Percentiles rank a stretch among this genome's conserved stretches.
phyloP scores from a whole-genome alignment of 2,797 vertebrate species.

The Sebastes itinus region DNA sequence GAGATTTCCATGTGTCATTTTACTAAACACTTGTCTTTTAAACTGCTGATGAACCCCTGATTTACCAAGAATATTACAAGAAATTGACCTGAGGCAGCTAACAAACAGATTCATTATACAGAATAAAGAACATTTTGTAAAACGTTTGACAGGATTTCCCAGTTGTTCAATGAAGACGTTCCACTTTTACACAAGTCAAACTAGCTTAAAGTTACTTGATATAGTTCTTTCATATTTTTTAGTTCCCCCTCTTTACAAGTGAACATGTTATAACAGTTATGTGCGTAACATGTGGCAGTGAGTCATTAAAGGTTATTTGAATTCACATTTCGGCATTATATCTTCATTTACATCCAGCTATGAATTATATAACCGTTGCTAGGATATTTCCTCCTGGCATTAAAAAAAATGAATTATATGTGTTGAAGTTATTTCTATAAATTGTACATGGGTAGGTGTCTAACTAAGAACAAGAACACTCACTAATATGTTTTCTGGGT shows the following conservation, averaged over 20 bases:
- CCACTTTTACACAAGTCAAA: neutral
- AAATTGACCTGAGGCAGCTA: neutral
- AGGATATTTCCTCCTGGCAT: neutral
- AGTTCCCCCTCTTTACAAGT: neutral
- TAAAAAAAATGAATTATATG: neutral
- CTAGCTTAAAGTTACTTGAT: neutral
- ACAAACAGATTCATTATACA: neutral
- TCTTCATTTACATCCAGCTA: neutral
- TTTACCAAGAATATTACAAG: neutral
- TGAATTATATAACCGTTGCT: neutral
- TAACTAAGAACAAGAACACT: slow-evolving; percentile 56
- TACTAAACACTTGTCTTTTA: neutral
- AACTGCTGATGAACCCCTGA: neutral
- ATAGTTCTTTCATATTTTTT: neutral
- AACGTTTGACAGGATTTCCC: neutral
- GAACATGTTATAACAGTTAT: neutral
- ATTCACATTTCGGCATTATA: slow-evolving; percentile 1
- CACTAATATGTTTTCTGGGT: slow-evolving; percentile 93
- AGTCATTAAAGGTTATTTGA: neutral
- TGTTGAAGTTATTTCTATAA: neutral
- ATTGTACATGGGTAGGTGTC: neutral
- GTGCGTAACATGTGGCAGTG: neutral
- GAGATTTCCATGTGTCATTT: neutral
- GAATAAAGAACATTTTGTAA: neutral
- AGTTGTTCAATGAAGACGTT: neutral